A percentile compares a stretch with the other conserved stretches of the same genome.
Conservation (phyloP, 2,797 vertebrate species). For the Scyliorhinus canicula region DNA sequence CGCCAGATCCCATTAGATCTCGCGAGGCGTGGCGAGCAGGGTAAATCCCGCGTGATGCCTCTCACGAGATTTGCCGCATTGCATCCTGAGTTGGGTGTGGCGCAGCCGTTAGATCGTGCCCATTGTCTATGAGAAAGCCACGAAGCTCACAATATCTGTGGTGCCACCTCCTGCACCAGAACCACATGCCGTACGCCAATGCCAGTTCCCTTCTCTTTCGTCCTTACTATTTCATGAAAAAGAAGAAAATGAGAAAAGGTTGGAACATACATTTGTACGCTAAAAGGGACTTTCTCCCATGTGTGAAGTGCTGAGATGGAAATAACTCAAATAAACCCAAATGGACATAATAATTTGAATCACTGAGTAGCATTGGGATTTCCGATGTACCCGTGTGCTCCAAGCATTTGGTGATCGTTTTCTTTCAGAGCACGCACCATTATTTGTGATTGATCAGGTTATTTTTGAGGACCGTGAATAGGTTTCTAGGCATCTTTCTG, state of each 20-base stretch:
- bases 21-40: no score
- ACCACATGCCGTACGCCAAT: not conserved
- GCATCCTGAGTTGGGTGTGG: no score
- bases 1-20: no score
- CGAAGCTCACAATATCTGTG: not conserved
- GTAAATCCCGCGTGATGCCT: no score
- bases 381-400: not conserved
- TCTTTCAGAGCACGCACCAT: not conserved
- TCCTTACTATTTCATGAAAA: not conserved
- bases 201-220: not conserved
- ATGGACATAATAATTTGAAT: not conserved
- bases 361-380: not conserved
- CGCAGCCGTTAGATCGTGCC: no score
- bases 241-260: no score
- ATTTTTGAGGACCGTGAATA: not conserved
- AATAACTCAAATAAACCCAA: not conserved
- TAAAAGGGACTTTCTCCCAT: not conserved
- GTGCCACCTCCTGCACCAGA: not conserved
- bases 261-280: not conserved
- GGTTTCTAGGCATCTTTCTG: not conserved
- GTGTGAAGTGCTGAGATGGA: not conserved
- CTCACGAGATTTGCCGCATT: no score
- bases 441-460: not conserved
- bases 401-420: not conserved
- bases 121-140: not conserved